A percentile compares a stretch with the other conserved stretches of the same genome.
These are phyloP conservation scores for Lichenostomus cassidix DNA, from an alignment of 2,113 vertebrate genomes.

Conservation along the genomic window DNA sequence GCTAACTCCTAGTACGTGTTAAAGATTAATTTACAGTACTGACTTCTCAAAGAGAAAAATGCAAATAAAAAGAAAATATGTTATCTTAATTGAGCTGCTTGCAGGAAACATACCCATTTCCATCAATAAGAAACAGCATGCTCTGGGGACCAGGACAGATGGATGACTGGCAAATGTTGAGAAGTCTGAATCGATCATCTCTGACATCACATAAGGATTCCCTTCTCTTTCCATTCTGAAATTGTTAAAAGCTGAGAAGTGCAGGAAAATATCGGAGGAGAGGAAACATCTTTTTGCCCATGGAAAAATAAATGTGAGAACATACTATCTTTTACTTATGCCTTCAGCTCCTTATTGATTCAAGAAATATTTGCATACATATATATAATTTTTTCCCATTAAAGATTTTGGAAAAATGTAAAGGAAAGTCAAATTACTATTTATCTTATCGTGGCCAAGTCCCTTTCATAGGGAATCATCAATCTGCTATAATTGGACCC, in stretches of 20 bases:
- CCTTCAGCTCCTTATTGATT: background rate
- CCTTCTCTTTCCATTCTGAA: background rate
- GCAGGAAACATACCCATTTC: background rate
- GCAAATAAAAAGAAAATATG: background rate
- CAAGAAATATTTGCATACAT: background rate
- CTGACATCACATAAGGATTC: background rate
- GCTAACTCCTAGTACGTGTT: background rate
- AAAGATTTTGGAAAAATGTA: background rate
- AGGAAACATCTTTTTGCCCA: background rate
- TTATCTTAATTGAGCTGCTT: background rate
- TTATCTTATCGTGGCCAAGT: background rate
- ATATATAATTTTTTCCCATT: background rate
- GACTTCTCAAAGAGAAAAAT: slow-evolving; percentile 2
- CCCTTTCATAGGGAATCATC: background rate
- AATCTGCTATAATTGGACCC: background rate
- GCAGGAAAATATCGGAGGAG: background rate
- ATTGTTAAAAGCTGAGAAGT: background rate
- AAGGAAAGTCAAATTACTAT: background rate
- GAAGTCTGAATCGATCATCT: background rate
- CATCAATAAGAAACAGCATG: background rate
- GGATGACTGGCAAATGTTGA: background rate
- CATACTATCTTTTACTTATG: background rate
- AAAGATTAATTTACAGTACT: background rate
- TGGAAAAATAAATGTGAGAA: background rate
- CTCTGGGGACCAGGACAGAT: background rate